Conservation (phyloP, 2,888 invertebrate genomes). For the Tenthredo notha region DNA sequence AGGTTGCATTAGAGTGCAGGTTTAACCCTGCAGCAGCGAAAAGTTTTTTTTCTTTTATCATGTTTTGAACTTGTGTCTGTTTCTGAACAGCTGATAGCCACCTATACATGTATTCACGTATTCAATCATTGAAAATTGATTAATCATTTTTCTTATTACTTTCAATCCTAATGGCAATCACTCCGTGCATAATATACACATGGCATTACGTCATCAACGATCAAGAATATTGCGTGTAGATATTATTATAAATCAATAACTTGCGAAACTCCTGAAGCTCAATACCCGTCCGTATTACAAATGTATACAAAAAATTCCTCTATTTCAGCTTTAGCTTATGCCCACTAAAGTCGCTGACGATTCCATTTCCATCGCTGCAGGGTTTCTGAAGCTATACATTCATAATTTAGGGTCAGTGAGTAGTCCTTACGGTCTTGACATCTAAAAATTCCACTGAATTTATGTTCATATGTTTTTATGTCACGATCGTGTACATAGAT, state of each 20-base stretch:
- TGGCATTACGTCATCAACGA: not conserved
- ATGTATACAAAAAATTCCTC: not conserved
- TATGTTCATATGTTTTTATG: no score
- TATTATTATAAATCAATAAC: conserved; percentile 2
- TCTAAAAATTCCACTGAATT: no score
- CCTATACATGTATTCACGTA: not conserved
- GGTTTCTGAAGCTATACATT: not conserved
- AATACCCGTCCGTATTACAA: not conserved
- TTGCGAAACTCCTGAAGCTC: not conserved
- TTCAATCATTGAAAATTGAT: not conserved
- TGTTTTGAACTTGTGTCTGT: not conserved
- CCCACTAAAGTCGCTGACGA: not conserved
- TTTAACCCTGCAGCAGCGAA: not conserved
- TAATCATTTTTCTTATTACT: not conserved
- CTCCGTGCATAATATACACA: not conserved
- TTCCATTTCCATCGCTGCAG: not conserved
- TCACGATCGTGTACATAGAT: no score
- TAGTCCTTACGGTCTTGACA: not conserved
- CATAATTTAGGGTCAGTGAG: not conserved
- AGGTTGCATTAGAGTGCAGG: not conserved
- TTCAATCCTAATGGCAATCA: not conserved
- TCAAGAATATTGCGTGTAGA: not conserved
- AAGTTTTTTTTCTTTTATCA: not conserved
- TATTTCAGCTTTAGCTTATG: not conserved
- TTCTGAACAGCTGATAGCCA: not conserved